Conservation (phyloP, 2,888 invertebrate genomes). For the Thera britannica region DNA sequence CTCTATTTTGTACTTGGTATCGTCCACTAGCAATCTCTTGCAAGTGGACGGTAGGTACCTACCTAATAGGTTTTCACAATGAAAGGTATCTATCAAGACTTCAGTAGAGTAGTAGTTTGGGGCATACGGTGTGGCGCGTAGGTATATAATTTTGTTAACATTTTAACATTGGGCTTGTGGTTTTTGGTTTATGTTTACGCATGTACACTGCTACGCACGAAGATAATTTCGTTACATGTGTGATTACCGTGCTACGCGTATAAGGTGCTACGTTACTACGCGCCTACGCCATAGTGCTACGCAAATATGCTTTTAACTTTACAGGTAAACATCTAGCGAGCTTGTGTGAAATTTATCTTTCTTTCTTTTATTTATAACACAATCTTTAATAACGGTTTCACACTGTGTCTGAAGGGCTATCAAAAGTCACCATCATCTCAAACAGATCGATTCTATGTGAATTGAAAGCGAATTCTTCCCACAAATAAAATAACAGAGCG, state of each 20-base stretch:
- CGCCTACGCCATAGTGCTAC: too few relatives aligned
- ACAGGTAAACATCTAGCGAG: too few relatives aligned
- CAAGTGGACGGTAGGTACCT: constrained; percentile 17
- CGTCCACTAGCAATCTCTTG: constrained; percentile 23
- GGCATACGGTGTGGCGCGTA: background rate
- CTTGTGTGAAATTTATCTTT: too few relatives aligned
- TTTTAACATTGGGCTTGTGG: too few relatives aligned
- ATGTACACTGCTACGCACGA: background rate
- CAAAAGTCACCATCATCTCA: background rate
- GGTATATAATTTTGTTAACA: too few relatives aligned
- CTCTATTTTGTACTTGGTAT: constrained; percentile 26
- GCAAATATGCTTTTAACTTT: too few relatives aligned
- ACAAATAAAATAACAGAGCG: constrained; percentile 31
- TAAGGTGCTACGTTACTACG: constrained; percentile 2
- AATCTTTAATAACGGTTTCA: too few relatives aligned
- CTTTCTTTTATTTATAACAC: too few relatives aligned
- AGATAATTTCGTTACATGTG: background rate
- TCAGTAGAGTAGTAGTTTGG: background rate
- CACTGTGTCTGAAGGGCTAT: too few relatives aligned
- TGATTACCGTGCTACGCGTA: constrained; percentile 10
- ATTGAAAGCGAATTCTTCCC: constrained; percentile 13
- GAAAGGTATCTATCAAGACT: constrained; percentile 1
- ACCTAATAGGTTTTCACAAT: constrained; percentile 27
- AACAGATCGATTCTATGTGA: constrained; percentile 6
- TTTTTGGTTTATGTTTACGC: too few relatives aligned